Conservation (phyloP, 2,113 vertebrate species). For the Vanacampus margaritifer region DNA sequence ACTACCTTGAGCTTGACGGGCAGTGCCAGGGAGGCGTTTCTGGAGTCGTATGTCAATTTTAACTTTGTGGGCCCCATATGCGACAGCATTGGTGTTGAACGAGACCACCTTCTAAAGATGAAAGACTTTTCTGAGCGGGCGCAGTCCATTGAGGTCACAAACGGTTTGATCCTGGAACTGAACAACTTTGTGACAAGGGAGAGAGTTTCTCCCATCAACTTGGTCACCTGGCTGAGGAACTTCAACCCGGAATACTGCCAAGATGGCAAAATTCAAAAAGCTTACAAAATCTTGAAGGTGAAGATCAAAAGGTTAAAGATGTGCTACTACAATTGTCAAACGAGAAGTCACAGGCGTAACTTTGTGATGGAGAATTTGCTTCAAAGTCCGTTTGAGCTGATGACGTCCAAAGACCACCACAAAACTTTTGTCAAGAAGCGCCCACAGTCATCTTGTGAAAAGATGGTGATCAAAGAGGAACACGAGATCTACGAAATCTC, state of each 20-base stretch:
- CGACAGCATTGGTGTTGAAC: conserved; percentile 71
- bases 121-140: conserved; percentile 70
- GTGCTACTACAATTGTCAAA: conserved; percentile 55
- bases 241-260: conserved; percentile 67
- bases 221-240: conserved; percentile 71
- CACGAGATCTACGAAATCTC: conserved; percentile 27
- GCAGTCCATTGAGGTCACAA: conserved; percentile 66
- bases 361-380: conserved; percentile 64
- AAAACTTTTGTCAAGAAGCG: conserved; percentile 41
- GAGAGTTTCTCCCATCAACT: conserved; percentile 61
- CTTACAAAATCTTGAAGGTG: conserved; percentile 48
- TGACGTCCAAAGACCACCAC: conserved; percentile 20
- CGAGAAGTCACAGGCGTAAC: conserved; percentile 64
- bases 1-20: conserved; percentile 62
- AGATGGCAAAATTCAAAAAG: conserved; percentile 59
- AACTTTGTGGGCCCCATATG: conserved; percentile 76
- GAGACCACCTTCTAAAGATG: conserved; percentile 69
- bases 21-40: conserved; percentile 54
- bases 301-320: conserved; percentile 63
- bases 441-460: conserved; percentile 21
- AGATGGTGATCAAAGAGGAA: conserved; percentile 51
- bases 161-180: conserved; percentile 72
- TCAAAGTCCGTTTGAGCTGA: conserved; percentile 69
- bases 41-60: conserved; percentile 70
- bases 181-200: conserved; percentile 66